Base-by-base conservation (phyloP, 2,113 vertebrate species). In the Silurus asotus region DNA sequence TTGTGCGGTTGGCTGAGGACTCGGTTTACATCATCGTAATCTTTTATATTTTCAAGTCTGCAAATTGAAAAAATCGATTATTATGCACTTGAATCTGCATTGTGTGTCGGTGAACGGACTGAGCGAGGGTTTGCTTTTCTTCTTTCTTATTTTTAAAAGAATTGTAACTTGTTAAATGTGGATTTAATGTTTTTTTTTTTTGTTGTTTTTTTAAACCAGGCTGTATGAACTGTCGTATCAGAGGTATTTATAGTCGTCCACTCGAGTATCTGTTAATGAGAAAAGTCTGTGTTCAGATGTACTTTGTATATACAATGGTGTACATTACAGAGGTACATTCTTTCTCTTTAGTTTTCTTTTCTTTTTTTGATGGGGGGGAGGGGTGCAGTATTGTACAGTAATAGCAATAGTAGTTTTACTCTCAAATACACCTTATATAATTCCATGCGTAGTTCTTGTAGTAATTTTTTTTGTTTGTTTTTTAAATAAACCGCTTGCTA, bases 241-340 rank as follows among this genome's bases (percentile, higher is more conserved):
- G 92, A 95, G 94, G 93, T 96, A 96, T 96, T 95, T 96, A 96
- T 95, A 95, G 94, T 94, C 92, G 94, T 95, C 92, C 93, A 88
- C 87, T 89, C 59, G 75, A 84, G 88, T 84, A 88, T 94, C 91
- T 96, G 96, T 95, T 94, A 93, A 61, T 92, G 94, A 94, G 92
- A 94, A 82, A 89, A 95, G 95, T 95, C 93, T 94, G 96, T 97
- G 96, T 96, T 96, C 94, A 96, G 90, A 95, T 96, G 95, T 95
- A 96, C 95, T 96, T 96, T 97, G 96, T 97, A 97, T 96, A 97
- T 97, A 97, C 93, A 95, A 96, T 93, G 94, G 94, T 97, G 96
- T 97, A 97, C 96, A 96, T 96, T 96, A 95, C 95, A 96, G 95
- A 97, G 96, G 96, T 96, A 96, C 96, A 96, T 91, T 95, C 94